Percentiles rank a stretch among this genome's conserved stretches.
Conservation (phyloP, 2,113 vertebrate genomes). For the Arenaria interpres region DNA sequence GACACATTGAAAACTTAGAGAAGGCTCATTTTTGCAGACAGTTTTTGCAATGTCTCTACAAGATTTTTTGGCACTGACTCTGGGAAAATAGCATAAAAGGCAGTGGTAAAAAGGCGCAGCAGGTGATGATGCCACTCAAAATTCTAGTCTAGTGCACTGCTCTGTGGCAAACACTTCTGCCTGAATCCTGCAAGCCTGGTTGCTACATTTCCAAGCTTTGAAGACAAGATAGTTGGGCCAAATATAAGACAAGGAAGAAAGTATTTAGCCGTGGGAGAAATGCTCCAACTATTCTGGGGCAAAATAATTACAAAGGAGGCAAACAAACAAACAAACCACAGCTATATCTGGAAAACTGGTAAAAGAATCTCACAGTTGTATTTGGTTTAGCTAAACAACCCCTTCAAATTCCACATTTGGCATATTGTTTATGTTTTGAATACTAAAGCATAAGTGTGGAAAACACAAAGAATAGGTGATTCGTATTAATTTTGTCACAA, state of each 20-base stretch:
- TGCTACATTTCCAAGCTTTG: background rate
- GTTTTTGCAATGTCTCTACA: background rate
- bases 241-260: background rate
- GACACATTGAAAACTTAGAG: background rate
- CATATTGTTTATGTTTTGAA: background rate
- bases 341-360: background rate
- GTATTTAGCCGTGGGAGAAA: background rate
- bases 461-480: background rate
- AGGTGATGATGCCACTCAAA: conserved; percentile 43
- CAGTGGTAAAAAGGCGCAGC: background rate
- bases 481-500: background rate
- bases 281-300: background rate
- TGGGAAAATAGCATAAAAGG: conserved; percentile 6
- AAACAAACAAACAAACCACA: background rate
- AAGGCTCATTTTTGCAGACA: background rate
- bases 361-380: background rate
- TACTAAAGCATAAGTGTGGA: background rate
- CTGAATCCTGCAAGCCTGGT: background rate
- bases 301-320: background rate
- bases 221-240: background rate
- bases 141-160: conserved; percentile 8
- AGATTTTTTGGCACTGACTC: background rate
- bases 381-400: background rate
- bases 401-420: background rate
- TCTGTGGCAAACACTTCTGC: background rate